Conservation (phyloP, 2,113 vertebrate genomes). For the Symphodus melops region DNA sequence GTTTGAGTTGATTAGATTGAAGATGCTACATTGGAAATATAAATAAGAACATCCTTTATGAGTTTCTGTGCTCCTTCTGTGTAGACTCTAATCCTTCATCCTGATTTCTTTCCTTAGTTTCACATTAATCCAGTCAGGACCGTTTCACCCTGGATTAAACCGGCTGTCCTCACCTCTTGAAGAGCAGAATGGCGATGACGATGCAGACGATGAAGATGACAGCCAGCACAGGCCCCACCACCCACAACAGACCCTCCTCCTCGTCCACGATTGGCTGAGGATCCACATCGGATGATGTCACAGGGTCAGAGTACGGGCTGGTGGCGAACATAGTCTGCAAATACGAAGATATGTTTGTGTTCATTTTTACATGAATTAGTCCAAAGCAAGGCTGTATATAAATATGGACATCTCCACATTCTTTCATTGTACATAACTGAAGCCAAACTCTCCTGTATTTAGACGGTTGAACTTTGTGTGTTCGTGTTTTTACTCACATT, state of each 20-base stretch:
- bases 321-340: conserved; percentile 95
- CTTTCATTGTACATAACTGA: too few species aligned
- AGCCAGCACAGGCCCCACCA: conserved; percentile 96
- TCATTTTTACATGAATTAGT: not conserved
- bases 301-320: conserved; percentile 96
- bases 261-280: conserved; percentile 97
- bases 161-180: conserved; percentile 90
- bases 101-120: too few species aligned
- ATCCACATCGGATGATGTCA: conserved; percentile 94
- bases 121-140: not conserved
- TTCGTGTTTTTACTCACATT: conserved; percentile 86
- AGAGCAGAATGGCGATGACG: conserved; percentile 98
- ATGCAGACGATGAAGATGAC: conserved; percentile 99
- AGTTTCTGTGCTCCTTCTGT: not conserved
- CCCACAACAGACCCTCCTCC: conserved; percentile 98
- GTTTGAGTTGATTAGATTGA: not conserved
- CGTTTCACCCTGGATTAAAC: not conserved
- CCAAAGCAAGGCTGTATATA: not conserved
- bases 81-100: not conserved
- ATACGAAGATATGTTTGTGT: conserved; percentile 8
- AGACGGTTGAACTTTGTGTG: not conserved
- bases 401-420: too few species aligned
- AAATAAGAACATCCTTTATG: not conserved
- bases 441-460: not conserved
- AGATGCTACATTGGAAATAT: not conserved